These are phyloP conservation scores for Melitaea cinxia DNA, from an alignment of 1,140 invertebrate species.

Conservation along the genomic window DNA sequence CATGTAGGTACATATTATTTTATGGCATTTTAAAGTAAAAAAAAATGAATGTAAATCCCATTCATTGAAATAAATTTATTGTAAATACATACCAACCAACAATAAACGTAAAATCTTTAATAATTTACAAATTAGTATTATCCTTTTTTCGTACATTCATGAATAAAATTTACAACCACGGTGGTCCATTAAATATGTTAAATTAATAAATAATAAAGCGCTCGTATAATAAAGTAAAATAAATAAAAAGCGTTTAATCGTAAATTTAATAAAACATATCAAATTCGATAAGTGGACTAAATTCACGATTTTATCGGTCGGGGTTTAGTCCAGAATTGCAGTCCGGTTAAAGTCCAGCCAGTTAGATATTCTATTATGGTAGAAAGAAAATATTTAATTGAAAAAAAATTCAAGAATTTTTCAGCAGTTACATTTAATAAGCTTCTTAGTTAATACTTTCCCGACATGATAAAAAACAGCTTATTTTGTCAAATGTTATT, in stretches of 20 bases:
- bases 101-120: neutral
- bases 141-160: neutral
- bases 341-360: too few relatives aligned
- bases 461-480: too few relatives aligned
- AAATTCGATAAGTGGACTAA: neutral
- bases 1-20: too few relatives aligned
- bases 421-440: too few relatives aligned
- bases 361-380: too few relatives aligned
- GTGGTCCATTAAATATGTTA: neutral
- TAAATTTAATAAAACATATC: neutral
- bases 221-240: neutral
- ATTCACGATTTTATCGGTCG: too few relatives aligned
- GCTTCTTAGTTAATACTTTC: too few relatives aligned
- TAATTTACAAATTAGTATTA: neutral
- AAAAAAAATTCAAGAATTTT: too few relatives aligned
- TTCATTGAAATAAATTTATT: neutral
- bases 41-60: neutral
- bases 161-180: conserved; percentile 4
- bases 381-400: too few relatives aligned
- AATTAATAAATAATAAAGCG: conserved; percentile 1
- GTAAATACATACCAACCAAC: neutral
- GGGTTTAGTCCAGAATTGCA: too few relatives aligned
- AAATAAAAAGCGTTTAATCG: neutral
- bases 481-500: too few relatives aligned
- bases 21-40: too few relatives aligned